Conservation (phyloP, 2,888 invertebrate species). For the Ochlodes sylvanus region DNA sequence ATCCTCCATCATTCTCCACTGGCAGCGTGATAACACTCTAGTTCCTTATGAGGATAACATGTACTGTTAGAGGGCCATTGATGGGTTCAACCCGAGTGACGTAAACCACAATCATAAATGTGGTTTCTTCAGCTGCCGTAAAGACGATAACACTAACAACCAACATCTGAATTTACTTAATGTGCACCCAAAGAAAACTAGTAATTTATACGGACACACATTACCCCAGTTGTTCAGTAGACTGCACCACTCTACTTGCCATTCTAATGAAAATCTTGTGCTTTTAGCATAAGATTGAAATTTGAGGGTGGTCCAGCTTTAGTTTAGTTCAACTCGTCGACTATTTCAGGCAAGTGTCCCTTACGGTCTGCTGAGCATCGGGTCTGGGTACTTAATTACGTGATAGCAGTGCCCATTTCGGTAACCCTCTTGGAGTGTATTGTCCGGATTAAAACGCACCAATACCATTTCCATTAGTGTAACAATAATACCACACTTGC, state of each 20-base stretch:
- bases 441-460: conserved; percentile 29
- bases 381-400: conserved; percentile 79
- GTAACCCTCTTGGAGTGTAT: conserved; percentile 52
- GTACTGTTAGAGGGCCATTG: no score
- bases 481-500: conserved; percentile 3
- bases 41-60: no score
- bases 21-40: no score
- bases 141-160: conserved; percentile 68
- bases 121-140: conserved; percentile 22
- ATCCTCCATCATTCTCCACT: no score
- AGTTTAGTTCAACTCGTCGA: conserved; percentile 67
- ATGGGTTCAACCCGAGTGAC: neutral
- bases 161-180: conserved; percentile 68
- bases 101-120: conserved; percentile 21
- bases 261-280: conserved; percentile 45
- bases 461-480: conserved; percentile 18
- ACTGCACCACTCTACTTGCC: conserved; percentile 46
- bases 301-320: conserved; percentile 41
- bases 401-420: conserved; percentile 75
- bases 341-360: conserved; percentile 65
- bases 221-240: conserved; percentile 74
- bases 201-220: conserved; percentile 75
- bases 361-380: conserved; percentile 73
- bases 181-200: conserved; percentile 75
- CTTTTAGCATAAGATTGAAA: conserved; percentile 43